Base-by-base conservation (phyloP, 1,140 invertebrate genomes). In the Theocolax elegans region DNA sequence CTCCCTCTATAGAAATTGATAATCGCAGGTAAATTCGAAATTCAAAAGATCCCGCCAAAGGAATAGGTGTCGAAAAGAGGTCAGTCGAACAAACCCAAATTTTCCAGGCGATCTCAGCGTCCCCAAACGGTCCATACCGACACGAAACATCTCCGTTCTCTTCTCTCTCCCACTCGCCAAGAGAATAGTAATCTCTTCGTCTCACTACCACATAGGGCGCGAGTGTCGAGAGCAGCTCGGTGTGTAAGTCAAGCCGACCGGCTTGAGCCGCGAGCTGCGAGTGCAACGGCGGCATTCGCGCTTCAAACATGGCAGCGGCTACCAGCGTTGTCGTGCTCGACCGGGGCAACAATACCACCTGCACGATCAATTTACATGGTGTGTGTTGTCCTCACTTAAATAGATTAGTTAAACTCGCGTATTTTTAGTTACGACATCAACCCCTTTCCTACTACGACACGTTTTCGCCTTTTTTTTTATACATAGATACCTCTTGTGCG, bases 311-410 rank as follows among this genome's bases (percentile, higher is more conserved):
- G 89, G 92, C 92, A 91, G 93, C 91, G 78, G 92, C 93, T 88
- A 95, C 94, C 76, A 95, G 93, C 90, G 94, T 96, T 86, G 94
- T 96, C 82, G 93, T 95, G 80, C 90, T 96, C 80, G 94, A 96
- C 88, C 91, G 95, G 85, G 94, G 94, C 84, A 96, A 96, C 87
- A 96, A 96, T 89, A 96, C 95, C 84, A 96, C 95, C 82, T 95
- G 94, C 87, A 96, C 94, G 79, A 94, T 96, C 84, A 96, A 96
- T 89, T 90, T 96, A 88, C 94, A 96, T 87, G 93, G 94, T 95
- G 90, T 92, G 67, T 54, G 17, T 13, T 10, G 48, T 21, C 7
- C 21, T n/a, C n/a, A n/a, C n/a, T n/a, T n/a, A n/a, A n/a, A n/a
- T n/a, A n/a, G n/a, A n/a, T n/a, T n/a, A n/a, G n/a, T n/a, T n/a